A percentile compares a stretch with the other conserved stretches of the same genome.
These are phyloP conservation scores for Sarcophaga rosellei DNA, from an alignment of 2,888 invertebrate genomes.

Conservation along the genomic window DNA sequence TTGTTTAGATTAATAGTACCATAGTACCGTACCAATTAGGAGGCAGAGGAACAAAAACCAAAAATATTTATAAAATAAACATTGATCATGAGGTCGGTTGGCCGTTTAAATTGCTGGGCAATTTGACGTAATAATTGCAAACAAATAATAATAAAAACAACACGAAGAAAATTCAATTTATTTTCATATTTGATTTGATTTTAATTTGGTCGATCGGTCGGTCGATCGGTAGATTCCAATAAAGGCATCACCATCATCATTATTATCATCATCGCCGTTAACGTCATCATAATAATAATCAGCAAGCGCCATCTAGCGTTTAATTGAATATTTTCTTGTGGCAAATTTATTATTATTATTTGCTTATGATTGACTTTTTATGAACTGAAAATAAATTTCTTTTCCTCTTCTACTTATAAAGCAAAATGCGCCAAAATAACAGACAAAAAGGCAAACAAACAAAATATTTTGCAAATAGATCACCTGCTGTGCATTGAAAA, in stretches of 20 bases:
- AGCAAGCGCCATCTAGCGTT: conserved; percentile 44
- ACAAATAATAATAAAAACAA: neutral
- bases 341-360: conserved; percentile 15
- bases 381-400: conserved; percentile 19
- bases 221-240: neutral
- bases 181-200: conserved; percentile 3
- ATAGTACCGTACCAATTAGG: neutral
- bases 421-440: conserved; percentile 30
- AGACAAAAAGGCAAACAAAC: conserved; percentile 17
- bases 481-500: conserved; percentile 61
- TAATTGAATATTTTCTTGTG: neutral
- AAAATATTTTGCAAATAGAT: conserved; percentile 31
- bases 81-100: neutral
- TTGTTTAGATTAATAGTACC: conserved; percentile 8
- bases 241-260: conserved; percentile 13
- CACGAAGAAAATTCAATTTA: conserved; percentile 9
- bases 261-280: neutral
- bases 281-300: neutral
- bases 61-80: conserved; percentile 28
- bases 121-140: conserved; percentile 39
- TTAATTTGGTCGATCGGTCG: neutral
- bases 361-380: conserved; percentile 27
- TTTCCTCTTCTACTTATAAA: neutral
- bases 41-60: conserved; percentile 10
- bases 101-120: neutral